phyloP scores from a whole-genome alignment of 2,797 vertebrate species.

The Gallinago solitaria region DNA sequence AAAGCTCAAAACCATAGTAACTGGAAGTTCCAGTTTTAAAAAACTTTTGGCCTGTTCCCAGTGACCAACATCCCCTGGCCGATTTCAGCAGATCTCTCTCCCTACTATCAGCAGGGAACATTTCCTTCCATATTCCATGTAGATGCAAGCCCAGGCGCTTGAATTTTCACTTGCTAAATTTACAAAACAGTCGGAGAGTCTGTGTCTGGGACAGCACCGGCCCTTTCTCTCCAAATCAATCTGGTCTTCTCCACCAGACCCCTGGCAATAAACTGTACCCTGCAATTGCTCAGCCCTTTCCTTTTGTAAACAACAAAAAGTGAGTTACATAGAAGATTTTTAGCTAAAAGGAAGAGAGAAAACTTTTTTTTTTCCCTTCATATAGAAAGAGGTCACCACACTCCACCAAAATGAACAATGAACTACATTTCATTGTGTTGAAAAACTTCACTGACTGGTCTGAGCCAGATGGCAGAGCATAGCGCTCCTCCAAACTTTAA shows the following conservation, averaged over 20 bases:
- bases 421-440: neutral
- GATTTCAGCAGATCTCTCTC: neutral
- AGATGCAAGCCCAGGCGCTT: neutral
- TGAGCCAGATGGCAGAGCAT: neutral
- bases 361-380: neutral
- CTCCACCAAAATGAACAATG: neutral
- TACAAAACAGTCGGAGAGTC: neutral
- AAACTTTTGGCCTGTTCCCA: neutral
- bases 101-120: neutral
- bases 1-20: neutral
- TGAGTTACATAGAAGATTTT: neutral
- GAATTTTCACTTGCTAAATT: neutral
- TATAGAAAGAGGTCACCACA: neutral
- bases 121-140: neutral
- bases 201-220: neutral
- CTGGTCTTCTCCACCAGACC: neutral
- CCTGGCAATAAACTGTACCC: neutral
- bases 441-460: neutral
- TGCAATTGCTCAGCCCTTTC: neutral
- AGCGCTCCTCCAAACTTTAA: neutral
- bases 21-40: neutral
- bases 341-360: neutral
- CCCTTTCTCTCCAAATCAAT: neutral
- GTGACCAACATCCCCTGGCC: neutral
- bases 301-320: fast-evolving